These are phyloP conservation scores for Petrocephalus microphthalmus DNA, from an alignment of 2,113 vertebrate species.

Conservation along the genomic window DNA sequence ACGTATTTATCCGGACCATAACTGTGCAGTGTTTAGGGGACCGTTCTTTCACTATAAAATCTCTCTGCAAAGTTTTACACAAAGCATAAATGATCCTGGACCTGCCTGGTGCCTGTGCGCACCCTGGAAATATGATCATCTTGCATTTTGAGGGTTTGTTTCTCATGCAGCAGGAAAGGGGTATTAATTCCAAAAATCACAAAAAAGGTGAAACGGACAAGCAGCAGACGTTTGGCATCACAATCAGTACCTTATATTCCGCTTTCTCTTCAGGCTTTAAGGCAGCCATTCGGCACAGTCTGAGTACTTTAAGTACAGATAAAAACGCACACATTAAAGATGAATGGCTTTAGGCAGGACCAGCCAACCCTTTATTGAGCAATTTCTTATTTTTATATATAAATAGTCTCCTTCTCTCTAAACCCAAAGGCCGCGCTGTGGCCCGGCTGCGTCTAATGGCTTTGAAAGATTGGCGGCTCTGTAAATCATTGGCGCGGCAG, in stretches of 20 bases:
- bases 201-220: not conserved
- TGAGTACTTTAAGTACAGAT: not conserved
- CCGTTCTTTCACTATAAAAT: not conserved
- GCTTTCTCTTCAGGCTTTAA: not conserved
- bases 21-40: not conserved
- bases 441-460: not conserved
- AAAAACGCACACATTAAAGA: not conserved
- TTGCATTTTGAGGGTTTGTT: not conserved
- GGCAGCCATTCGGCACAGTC: not conserved
- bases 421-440: not conserved
- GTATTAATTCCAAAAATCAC: not conserved
- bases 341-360: not conserved
- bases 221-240: not conserved
- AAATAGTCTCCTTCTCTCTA: not conserved
- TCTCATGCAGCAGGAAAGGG: not conserved
- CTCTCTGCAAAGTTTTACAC: not conserved
- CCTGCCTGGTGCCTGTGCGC: not conserved
- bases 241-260: not conserved
- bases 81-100: not conserved
- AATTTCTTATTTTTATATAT: constrained; percentile 5
- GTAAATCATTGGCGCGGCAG: not conserved
- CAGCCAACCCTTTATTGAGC: not conserved
- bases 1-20: not conserved
- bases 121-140: not conserved
- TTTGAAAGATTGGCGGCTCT: not conserved